Base-by-base conservation (phyloP, 2,888 invertebrate genomes). In the Plagiodera versicolora region DNA sequence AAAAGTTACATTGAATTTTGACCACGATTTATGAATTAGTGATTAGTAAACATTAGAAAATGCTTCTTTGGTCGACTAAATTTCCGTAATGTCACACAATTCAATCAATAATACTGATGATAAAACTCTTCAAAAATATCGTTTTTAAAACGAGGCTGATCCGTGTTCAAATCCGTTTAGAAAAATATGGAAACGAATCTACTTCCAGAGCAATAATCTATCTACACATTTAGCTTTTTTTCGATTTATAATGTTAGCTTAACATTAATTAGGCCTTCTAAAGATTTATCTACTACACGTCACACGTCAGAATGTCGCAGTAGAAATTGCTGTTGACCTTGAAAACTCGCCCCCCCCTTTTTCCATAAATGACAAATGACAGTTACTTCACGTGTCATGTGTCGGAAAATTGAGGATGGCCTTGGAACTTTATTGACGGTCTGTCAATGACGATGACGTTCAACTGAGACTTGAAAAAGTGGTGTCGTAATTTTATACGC, bases 251-350 rank as follows among this genome's bases (percentile, higher is more conserved):
- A 47, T 24, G 66, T 66, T 67, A 71, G 71, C 77, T 77, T 78
- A 78, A 70, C 74, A 70, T 76, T 79, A 79, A 70, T 79, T 79
- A 79, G 79, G 79, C 79, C 79, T 76, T 77, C 78, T 77, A 77
- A 64, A 74, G 75, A 76, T 72, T 72, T n/a, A n/a, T n/a, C n/a
- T n/a, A n/a, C n/a, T n/a, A n/a, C n/a, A n/a, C n/a, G n/a, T 73
- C 55, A 60, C 63, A 69, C 68, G 50, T 60, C 65, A 61, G 56
- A 39, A 11, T 46, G 66, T 24, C 24, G 24, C 24, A 24, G 24
- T 24, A 6, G 6, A 24, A 24, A 24, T 24, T 24, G 24, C 24
- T 24, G 6, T 24, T 14, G 14, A 10, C 32, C 32, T 6, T 11
- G 3, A 32, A 32, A 32, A 10, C 11, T 32, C 32, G 32, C 2